Base-by-base conservation (phyloP, 2,888 invertebrate genomes). In the Caenorhabditis doughertyi region DNA sequence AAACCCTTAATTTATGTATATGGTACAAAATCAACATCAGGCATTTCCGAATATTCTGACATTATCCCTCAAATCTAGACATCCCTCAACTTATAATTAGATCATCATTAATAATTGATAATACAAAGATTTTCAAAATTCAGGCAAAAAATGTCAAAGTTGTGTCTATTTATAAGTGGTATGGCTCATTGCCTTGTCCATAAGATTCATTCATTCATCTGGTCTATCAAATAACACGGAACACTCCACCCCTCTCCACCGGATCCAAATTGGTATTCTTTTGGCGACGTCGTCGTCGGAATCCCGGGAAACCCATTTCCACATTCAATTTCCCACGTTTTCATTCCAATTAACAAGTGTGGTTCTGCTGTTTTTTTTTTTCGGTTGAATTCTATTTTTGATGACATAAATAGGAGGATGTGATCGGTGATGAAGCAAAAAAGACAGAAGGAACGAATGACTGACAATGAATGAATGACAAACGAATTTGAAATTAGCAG, bases 391-490 rank as follows among this genome's bases (percentile, higher is more conserved):
- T 62, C 72, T 73, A 73, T 73, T 73, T 73, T 73, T 73, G 72
- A 73, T 73, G 72, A 55, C 72, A 73, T 73, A 73, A 73, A 73
- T 73, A 73, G 35, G 27, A 27, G 53, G 27, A 27, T 25, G 16
- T 53, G 62, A 62, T 62, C 44, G 62, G 29, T 44, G 62, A 21
- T 56, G 71, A 39, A 35, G 44, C 13, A 39, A 13, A 39, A 39
- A 47, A 7, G 27, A 42, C 18, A 13, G 49, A 49, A 44, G 55
- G 44, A 16, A 18, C 16, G 21, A 55, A 67, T 35, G 23, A 53
- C 35, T 49, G 64, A 65, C 47, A 49, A 47, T 47, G 29, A 27
- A 16, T 18, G 64, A 25, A 56, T 27, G 8, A n/a, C n/a, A n/a
- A n/a, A n/a, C 18, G 55, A 56, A 56, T 56, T 56, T 35, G 5